Evolutionary conservation across 2,113 vertebrate genomes (phyloP).

Genomic region (Prinia subflava): DNA sequence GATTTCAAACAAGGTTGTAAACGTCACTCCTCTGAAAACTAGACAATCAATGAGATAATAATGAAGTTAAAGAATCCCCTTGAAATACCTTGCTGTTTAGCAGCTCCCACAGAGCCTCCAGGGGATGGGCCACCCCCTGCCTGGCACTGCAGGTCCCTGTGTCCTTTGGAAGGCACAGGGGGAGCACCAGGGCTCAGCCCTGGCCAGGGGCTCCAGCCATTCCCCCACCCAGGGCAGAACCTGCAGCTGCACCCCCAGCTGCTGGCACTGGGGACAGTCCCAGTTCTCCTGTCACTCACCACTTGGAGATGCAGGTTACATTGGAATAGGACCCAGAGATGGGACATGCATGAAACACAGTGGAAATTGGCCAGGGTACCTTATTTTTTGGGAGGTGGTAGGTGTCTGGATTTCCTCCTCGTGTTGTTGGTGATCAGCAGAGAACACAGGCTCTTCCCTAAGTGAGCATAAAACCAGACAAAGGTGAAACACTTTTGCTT

Average conservation of each 20-base stretch:
- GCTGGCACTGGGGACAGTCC: neutral
- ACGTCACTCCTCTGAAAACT: neutral
- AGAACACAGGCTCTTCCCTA: neutral
- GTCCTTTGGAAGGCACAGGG: neutral
- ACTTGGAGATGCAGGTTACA: neutral
- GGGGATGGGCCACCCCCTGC: neutral
- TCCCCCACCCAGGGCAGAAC: neutral
- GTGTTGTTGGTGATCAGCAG: neutral
- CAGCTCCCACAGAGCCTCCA: neutral
- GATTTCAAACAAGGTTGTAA: neutral
- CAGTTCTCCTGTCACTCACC: neutral
- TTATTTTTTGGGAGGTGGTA: neutral
- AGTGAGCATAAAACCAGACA: neutral
- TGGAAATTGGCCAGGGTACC: neutral
- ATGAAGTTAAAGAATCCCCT: neutral
- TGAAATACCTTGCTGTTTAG: neutral
- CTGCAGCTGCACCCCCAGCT: neutral
- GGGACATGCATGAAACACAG: neutral
- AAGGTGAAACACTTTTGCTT: neutral
- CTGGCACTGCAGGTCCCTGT: neutral
- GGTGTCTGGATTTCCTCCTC: neutral
- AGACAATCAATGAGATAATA: neutral
- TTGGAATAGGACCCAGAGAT: neutral
- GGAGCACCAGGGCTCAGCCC: neutral
- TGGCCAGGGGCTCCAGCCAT: neutral